Percentiles rank a stretch among this genome's conserved stretches.
Evolutionary conservation across 2,797 vertebrate species (phyloP).

Genomic region (Spea hammondii): DNA sequence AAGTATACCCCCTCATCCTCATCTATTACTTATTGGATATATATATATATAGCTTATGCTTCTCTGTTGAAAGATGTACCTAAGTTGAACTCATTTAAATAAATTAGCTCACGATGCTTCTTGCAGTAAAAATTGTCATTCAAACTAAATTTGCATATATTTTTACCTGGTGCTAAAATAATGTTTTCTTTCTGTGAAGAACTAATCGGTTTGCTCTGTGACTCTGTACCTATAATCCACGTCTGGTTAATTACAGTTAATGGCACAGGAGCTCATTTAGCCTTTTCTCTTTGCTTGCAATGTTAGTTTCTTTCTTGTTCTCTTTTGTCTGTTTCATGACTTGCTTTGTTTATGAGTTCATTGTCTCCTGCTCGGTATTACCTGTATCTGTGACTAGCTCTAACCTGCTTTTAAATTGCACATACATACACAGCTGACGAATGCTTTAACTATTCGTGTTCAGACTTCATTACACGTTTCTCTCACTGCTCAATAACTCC

Average conservation of each 20-base stretch:
- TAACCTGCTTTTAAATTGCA: neutral
- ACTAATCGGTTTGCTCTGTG: neutral
- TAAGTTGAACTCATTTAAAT: neutral
- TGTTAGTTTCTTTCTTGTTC: neutral
- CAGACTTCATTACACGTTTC: constrained; percentile 19
- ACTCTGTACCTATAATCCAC: neutral
- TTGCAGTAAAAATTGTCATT: neutral
- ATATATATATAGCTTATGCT: neutral
- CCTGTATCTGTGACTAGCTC: neutral
- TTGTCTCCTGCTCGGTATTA: neutral
- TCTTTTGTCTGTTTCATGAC: neutral
- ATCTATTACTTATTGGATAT: no score
- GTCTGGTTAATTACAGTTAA: constrained; percentile 11
- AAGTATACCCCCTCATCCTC: no score
- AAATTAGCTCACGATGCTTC: neutral
- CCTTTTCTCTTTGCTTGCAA: neutral
- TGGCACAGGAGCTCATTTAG: constrained; percentile 1
- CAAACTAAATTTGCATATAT: neutral
- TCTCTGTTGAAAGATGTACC: neutral
- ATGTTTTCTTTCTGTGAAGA: neutral
- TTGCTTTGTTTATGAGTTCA: neutral
- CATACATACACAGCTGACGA: neutral
- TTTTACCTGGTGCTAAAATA: neutral
- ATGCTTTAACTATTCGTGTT: neutral
- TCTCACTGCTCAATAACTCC: constrained; percentile 7